Evolutionary conservation across 2,113 vertebrate genomes (phyloP).

Genomic region (Ceyx melanurus): DNA sequence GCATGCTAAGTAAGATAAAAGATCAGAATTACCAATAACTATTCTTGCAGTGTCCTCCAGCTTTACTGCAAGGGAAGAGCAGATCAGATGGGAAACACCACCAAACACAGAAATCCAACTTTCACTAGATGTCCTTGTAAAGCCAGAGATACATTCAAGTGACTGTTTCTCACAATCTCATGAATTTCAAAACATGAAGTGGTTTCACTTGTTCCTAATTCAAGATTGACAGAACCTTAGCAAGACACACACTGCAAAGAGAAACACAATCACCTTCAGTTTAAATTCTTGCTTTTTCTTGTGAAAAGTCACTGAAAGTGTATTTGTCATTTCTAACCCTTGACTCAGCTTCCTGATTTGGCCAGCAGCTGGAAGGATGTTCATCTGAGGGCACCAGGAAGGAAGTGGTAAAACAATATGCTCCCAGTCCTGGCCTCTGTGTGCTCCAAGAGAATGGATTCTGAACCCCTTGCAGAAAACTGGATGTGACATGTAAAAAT

Average conservation of each 20-base stretch:
- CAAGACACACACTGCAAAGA: neutral
- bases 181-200: neutral
- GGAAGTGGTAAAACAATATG: slow-evolving; percentile 16
- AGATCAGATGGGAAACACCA: neutral
- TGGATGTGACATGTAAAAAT: neutral
- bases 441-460: neutral
- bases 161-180: neutral
- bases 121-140: neutral
- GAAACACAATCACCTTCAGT: neutral
- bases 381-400: neutral
- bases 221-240: neutral
- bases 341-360: slow-evolving; percentile 9
- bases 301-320: neutral
- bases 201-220: neutral
- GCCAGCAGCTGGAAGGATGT: neutral
- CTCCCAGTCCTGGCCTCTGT: neutral
- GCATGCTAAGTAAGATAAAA: neutral
- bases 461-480: neutral
- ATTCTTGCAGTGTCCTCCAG: neutral
- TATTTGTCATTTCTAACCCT: neutral
- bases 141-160: neutral
- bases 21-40: neutral
- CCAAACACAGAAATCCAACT: neutral
- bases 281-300: neutral
- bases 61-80: neutral